phyloP scores from a whole-genome alignment of 1,140 invertebrate genomes.

The Nasonia giraulti region DNA sequence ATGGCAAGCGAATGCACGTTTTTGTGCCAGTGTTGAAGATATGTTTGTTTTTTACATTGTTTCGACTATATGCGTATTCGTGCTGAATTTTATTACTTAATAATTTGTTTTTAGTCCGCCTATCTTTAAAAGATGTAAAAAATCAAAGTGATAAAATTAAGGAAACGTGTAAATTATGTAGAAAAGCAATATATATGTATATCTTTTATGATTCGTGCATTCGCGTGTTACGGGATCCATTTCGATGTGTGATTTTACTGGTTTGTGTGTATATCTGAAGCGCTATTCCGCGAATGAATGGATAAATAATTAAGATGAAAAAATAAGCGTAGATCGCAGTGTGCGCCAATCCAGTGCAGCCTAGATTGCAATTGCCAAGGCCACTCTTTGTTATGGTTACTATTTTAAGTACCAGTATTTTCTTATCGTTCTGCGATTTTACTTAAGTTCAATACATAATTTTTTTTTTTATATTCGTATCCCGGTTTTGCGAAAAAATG shows the following conservation, averaged over 20 bases:
- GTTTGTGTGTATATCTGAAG: constrained; percentile 33
- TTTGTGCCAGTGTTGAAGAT: constrained; percentile 46
- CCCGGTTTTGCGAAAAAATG: constrained; percentile 66
- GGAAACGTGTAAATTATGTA: constrained; percentile 50
- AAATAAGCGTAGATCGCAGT: constrained; percentile 49
- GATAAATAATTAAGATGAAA: constrained; percentile 24
- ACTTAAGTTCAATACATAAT: constrained; percentile 68
- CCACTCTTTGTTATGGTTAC: constrained; percentile 51
- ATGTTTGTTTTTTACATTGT: constrained; percentile 33
- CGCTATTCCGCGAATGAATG: constrained; percentile 20
- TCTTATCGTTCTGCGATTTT: constrained; percentile 66
- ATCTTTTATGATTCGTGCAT: constrained; percentile 45
- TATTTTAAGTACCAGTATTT: constrained; percentile 68
- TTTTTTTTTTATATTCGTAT: constrained; percentile 57
- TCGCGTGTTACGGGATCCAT: constrained; percentile 40
- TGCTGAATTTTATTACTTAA: constrained; percentile 33
- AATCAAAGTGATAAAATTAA: constrained; percentile 51
- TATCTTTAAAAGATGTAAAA: constrained; percentile 50
- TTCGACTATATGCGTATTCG: constrained; percentile 44
- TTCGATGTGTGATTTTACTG: constrained; percentile 32
- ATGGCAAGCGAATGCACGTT: constrained; percentile 56
- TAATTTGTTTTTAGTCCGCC: constrained; percentile 28
- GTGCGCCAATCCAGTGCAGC: constrained; percentile 36
- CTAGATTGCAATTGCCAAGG: constrained; percentile 49
- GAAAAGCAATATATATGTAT: constrained; percentile 44